Evolutionary conservation across 1,140 invertebrate genomes (phyloP).

Genomic region (Drosophila punjabiensis): DNA sequence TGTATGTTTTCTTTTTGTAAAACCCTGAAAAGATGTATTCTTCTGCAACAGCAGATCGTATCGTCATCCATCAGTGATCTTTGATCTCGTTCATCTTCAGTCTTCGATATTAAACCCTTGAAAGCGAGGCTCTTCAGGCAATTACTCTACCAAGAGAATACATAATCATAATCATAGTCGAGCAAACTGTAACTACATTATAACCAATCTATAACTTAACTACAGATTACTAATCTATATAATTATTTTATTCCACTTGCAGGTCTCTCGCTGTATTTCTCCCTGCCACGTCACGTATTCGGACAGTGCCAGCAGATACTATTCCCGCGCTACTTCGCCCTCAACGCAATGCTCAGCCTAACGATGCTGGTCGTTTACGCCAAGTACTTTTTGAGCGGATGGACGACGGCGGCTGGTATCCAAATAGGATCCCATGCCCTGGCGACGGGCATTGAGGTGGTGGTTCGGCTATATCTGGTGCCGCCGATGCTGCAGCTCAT

Average conservation of each 20-base stretch:
- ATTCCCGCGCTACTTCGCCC: slow-evolving; percentile 94
- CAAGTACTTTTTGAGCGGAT: slow-evolving; percentile 84
- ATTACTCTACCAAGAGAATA: not conserved
- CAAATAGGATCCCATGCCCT: slow-evolving; percentile 87
- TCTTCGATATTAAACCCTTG: not conserved
- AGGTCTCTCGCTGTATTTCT: slow-evolving; percentile 94
- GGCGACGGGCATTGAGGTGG: slow-evolving; percentile 89
- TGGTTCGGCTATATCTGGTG: slow-evolving; percentile 89
- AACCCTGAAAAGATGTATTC: not conserved
- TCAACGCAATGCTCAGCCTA: slow-evolving; percentile 91
- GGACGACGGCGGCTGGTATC: slow-evolving; percentile 74
- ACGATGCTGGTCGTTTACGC: slow-evolving; percentile 90
- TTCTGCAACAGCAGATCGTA: not conserved
- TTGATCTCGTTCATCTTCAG: not conserved
- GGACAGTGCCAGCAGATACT: slow-evolving; percentile 93
- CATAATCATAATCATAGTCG: not conserved
- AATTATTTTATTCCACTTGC: slow-evolving; percentile 29
- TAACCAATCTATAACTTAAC: no score
- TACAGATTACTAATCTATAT: not conserved
- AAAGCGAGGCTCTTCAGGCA: not conserved
- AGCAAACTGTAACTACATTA: slow-evolving; percentile 29
- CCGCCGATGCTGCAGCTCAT: slow-evolving; percentile 88
- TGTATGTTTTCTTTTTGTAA: not conserved
- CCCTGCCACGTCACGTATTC: slow-evolving; percentile 92
- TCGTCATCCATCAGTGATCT: not conserved